These are phyloP conservation scores for Gallinago paraguaiae DNA, from an alignment of 2,113 vertebrate genomes.

Conservation along the genomic window DNA sequence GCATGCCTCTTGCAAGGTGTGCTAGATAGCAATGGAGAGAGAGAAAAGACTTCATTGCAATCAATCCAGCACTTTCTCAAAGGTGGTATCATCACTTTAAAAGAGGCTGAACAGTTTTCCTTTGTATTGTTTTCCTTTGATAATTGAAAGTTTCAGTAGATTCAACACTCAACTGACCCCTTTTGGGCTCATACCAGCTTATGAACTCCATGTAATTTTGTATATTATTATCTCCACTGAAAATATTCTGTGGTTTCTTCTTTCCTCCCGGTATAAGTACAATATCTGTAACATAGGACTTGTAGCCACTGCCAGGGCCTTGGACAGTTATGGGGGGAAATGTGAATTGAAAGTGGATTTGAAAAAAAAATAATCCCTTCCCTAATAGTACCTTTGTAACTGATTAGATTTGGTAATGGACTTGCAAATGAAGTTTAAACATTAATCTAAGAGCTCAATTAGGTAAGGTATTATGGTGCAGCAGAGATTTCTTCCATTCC, in stretches of 20 bases:
- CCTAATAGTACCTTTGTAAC: slow-evolving; percentile 53
- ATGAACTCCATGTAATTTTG: background rate
- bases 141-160: background rate
- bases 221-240: background rate
- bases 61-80: background rate
- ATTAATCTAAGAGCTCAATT: slow-evolving; percentile 70
- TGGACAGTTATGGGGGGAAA: slow-evolving; percentile 4
- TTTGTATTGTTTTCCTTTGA: background rate
- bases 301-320: background rate
- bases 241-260: slow-evolving; percentile 6
- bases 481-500: slow-evolving; percentile 38
- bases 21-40: background rate
- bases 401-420: slow-evolving; percentile 69
- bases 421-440: slow-evolving; percentile 71
- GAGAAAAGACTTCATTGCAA: background rate
- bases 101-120: background rate
- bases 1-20: background rate
- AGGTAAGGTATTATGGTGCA: slow-evolving; percentile 39
- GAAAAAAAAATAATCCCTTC: background rate
- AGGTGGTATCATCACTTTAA: background rate
- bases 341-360: slow-evolving; percentile 12
- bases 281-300: background rate
- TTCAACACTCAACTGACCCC: background rate
- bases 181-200: background rate
- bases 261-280: background rate